Percentiles rank a stretch among this genome's conserved stretches.
These are phyloP conservation scores for Drosophila testacea DNA, from an alignment of 2,888 invertebrate genomes.

Conservation along the genomic window DNA sequence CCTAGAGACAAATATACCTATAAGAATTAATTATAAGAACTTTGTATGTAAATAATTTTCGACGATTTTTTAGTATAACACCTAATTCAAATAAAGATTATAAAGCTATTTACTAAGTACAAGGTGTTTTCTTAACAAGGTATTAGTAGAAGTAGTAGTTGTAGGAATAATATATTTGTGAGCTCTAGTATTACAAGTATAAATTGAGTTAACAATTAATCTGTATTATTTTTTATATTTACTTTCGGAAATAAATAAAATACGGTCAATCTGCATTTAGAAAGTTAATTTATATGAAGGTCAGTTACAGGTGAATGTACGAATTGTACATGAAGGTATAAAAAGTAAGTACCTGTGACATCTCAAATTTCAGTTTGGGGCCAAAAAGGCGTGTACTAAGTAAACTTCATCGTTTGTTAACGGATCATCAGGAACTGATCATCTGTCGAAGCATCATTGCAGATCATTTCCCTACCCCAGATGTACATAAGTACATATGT, in stretches of 20 bases:
- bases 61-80: no score
- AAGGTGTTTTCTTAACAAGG: no score
- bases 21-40: no score
- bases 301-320: slow-evolving; percentile 19
- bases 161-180: no score
- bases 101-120: no score
- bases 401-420: slow-evolving; percentile 30
- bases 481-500: background rate
- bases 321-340: slow-evolving; percentile 7
- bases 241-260: no score
- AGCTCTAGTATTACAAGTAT: background rate
- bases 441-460: slow-evolving; percentile 36
- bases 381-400: slow-evolving; percentile 23
- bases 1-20: background rate
- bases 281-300: slow-evolving; percentile 20
- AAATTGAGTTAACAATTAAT: no score
- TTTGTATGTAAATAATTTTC: no score
- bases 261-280: background rate
- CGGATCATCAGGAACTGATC: slow-evolving; percentile 62
- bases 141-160: no score
- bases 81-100: no score
- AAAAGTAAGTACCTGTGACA: slow-evolving; percentile 4
- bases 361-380: slow-evolving; percentile 37
- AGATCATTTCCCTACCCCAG: slow-evolving; percentile 17
- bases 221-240: no score